These are phyloP conservation scores for Scaptomyza reducta DNA, from an alignment of 2,888 invertebrate species.

Conservation along the genomic window DNA sequence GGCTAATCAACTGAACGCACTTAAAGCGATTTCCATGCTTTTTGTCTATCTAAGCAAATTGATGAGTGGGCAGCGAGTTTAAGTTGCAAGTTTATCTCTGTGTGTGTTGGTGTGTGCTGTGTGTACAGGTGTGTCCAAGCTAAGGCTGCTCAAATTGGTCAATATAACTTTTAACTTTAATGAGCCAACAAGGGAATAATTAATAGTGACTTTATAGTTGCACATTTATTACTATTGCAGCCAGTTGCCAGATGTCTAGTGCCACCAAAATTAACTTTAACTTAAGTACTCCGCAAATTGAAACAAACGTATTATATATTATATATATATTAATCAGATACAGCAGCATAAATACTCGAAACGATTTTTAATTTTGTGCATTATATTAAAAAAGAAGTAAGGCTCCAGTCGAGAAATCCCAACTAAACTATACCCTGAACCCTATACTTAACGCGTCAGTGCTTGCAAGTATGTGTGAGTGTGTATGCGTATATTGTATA, in stretches of 20 bases:
- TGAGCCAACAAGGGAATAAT: slow-evolving; percentile 7
- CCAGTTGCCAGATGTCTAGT: background rate
- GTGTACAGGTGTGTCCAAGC: slow-evolving; percentile 41
- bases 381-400: no score
- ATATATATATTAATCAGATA: no score
- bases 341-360: no score
- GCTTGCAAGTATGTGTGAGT: no score
- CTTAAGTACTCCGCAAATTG: background rate
- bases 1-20: slow-evolving; percentile 68
- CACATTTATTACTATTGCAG: background rate
- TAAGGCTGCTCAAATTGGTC: slow-evolving; percentile 32
- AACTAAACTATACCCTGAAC: no score
- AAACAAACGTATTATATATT: background rate
- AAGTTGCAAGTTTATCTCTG: background rate
- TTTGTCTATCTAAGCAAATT: slow-evolving; percentile 39
- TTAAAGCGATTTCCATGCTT: slow-evolving; percentile 65
- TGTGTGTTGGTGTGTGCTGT: slow-evolving; percentile 11
- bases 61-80: slow-evolving; percentile 18
- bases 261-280: background rate
- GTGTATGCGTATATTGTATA: no score
- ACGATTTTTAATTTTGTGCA: no score
- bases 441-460: no score
- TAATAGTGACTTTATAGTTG: slow-evolving; percentile 14
- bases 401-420: no score
- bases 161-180: slow-evolving; percentile 21